Percentiles rank a stretch among this genome's conserved stretches.
Conservation (phyloP, 30 jellyfish, hydroid and myxozoan genomes). For the Hydra vulgaris region DNA sequence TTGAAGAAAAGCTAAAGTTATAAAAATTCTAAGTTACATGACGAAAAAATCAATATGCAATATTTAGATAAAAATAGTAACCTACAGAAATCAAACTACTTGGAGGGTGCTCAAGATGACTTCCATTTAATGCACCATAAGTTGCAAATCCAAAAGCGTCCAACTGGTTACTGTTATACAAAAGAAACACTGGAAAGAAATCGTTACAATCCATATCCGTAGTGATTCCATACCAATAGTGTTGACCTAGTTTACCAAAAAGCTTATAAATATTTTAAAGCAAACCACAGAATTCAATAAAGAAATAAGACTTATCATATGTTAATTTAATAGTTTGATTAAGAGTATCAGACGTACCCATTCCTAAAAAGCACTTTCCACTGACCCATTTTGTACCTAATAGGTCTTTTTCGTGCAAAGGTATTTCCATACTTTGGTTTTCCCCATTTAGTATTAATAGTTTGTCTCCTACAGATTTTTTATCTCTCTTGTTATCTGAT, state of each 20-base stretch:
- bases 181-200: conserved; percentile 68
- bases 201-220: conserved; percentile 61
- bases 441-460: background rate
- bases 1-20: background rate
- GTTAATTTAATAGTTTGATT: no score
- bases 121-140: conserved; percentile 38
- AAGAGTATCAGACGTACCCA: no score
- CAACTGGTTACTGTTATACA: conserved; percentile 34
- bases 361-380: background rate
- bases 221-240: conserved; percentile 75
- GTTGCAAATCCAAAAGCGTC: conserved; percentile 88
- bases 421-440: background rate
- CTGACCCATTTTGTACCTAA: background rate
- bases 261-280: background rate
- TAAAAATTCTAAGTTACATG: no score
- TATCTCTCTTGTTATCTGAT: background rate
- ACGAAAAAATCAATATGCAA: no score
- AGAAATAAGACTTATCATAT: no score
- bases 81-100: background rate
- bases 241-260: conserved; percentile 40
- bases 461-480: background rate
- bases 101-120: conserved; percentile 67
- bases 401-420: background rate
- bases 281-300: no score
- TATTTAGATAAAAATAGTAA: background rate